phyloP scores from a whole-genome alignment of 2,113 vertebrate species.

The Equus quagga region DNA sequence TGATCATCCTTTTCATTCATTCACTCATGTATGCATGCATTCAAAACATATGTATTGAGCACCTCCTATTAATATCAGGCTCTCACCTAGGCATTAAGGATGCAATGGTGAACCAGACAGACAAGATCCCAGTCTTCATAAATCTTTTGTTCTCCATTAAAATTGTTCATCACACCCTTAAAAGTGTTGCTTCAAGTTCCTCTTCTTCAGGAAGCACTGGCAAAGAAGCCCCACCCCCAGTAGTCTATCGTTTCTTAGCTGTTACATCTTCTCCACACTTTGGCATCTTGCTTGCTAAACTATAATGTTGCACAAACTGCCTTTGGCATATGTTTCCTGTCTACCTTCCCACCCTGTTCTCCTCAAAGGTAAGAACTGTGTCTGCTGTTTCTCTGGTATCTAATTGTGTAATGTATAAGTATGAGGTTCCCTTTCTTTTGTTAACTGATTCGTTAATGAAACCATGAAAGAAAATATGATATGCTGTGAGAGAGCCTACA shows the following conservation, averaged over 20 bases:
- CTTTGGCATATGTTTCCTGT: conserved; percentile 44
- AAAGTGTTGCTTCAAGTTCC: conserved; percentile 19
- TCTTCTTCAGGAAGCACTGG: conserved; percentile 34
- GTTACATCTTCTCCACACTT: neutral
- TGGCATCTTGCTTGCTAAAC: conserved; percentile 36
- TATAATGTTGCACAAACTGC: neutral
- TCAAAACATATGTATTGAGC: neutral
- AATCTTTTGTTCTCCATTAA: conserved; percentile 18
- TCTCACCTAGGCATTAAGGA: neutral
- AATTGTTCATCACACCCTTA: conserved; percentile 18
- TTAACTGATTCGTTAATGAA: neutral
- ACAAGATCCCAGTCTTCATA: neutral
- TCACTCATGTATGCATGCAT: neutral
- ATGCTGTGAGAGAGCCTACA: neutral
- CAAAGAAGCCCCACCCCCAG: conserved; percentile 8
- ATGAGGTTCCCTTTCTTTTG: neutral
- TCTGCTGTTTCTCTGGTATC: neutral
- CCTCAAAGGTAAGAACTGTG: conserved; percentile 2
- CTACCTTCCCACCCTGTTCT: neutral
- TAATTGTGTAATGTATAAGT: neutral
- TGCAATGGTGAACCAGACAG: neutral
- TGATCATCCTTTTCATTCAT: neutral
- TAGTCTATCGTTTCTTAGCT: neutral
- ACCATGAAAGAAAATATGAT: neutral
- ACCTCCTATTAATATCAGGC: conserved; percentile 4